phyloP scores from a whole-genome alignment of 2,113 vertebrate genomes.

The Crotophaga sulcirostris region DNA sequence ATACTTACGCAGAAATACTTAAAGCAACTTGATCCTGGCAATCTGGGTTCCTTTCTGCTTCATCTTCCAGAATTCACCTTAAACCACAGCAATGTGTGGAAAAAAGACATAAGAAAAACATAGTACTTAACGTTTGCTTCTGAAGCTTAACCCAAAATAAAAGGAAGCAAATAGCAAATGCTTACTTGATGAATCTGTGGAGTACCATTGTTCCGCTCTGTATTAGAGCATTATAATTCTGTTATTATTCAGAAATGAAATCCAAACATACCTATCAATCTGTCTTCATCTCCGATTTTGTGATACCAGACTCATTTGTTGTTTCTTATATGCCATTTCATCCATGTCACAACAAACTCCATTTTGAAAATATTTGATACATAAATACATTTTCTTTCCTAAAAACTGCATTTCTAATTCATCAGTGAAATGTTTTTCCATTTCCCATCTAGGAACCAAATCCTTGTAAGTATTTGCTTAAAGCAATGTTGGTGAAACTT shows the following conservation, averaged over 20 bases:
- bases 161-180: background rate
- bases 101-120: background rate
- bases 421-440: background rate
- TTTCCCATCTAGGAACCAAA: background rate
- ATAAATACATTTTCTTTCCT: background rate
- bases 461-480: background rate
- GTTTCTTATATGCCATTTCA: background rate
- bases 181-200: background rate
- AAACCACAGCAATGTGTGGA: background rate
- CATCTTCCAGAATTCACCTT: background rate
- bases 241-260: background rate
- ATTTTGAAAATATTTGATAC: background rate
- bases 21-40: background rate
- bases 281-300: background rate
- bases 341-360: background rate
- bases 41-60: background rate
- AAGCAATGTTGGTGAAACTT: background rate
- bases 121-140: accelerated
- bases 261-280: background rate
- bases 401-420: background rate
- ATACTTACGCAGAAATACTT: background rate
- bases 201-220: background rate
- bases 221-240: background rate
- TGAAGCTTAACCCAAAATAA: background rate
- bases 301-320: background rate